Conservation (phyloP, 1,140 invertebrate species). For the Halyomorpha halys region DNA sequence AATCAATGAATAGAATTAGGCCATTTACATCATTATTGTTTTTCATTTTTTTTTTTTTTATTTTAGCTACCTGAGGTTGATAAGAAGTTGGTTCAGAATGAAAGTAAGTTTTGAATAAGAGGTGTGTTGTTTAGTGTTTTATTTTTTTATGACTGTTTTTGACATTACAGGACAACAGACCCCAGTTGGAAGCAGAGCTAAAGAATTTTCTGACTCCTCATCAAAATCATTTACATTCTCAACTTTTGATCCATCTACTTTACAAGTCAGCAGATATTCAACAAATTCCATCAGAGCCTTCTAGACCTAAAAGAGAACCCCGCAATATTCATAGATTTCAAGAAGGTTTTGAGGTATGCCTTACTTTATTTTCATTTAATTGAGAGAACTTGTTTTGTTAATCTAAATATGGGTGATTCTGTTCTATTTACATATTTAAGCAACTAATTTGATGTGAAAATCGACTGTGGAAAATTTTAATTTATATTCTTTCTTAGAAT, state of each 20-base stretch:
- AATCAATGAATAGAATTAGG: not conserved
- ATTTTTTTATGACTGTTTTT: not conserved
- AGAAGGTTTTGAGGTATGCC: conserved; percentile 12
- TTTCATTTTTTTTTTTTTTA: not conserved
- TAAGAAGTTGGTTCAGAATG: conserved; percentile 6
- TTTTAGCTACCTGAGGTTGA: not conserved
- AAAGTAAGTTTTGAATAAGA: not conserved
- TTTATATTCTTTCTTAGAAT: no score
- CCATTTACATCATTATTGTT: not conserved
- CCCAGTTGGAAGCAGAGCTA: not conserved
- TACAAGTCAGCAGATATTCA: not conserved
- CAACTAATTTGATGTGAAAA: no score
- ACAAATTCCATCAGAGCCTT: not conserved
- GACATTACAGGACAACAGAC: not conserved
- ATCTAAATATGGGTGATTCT: no score
- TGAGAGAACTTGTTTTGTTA: no score
- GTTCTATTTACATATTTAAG: no score
- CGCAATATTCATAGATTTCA: not conserved
- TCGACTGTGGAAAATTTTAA: no score
- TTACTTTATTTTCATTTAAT: no score
- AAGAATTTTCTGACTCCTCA: conserved; percentile 9
- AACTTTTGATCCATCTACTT: conserved; percentile 5
- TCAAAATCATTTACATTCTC: conserved; percentile 7
- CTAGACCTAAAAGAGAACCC: not conserved
- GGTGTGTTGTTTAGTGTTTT: not conserved